Base-by-base conservation (phyloP, 1,140 invertebrate species). In the Teleogryllus occipitalis region DNA sequence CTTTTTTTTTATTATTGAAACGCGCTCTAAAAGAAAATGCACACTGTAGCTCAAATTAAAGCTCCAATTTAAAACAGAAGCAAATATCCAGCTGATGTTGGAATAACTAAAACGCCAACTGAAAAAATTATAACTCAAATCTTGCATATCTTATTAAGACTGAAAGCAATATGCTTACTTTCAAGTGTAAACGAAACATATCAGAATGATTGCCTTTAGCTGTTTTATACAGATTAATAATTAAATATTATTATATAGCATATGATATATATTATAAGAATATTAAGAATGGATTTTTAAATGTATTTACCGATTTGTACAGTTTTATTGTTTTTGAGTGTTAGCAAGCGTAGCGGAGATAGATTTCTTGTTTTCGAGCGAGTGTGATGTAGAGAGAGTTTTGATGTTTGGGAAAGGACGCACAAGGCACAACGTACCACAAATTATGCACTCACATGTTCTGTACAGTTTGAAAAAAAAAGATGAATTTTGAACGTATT, bases 141-240 rank as follows among this genome's bases (percentile, higher is more conserved):
- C 54, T 65, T 65, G 18, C 54, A 65, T 65, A 65, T 65, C 54
- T 65, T 18, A 65, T 65, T 65, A 65, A 65, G 54, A 65, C 54
- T 65, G 54, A 65, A 65, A 65, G 54, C 54, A 65, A 65, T 65
- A 65, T 65, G 54, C 54, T 65, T 65, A 65, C 54, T 18, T 65
- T 65, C 54, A 65, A 14, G 54, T 65, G 54, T 65, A 65, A 65
- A 65, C 54, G 54, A 65, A 65, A 65, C 54, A 65, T 65, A 65
- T 65, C 54, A 65, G 54, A 65, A 65, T 65, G 54, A 65, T 65
- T 65, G 54, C 54, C 54, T 65, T 65, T 65, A 65, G 54, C 54
- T 65, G 18, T 65, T 65, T 65, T 65, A 65, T 65, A 65, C 54
- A 65, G 54, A 65, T 14, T 65, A 65, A 65, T 65, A 14, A 65